phyloP scores from a whole-genome alignment of 1,140 invertebrate species.

The Dendrolimus punctatus region DNA sequence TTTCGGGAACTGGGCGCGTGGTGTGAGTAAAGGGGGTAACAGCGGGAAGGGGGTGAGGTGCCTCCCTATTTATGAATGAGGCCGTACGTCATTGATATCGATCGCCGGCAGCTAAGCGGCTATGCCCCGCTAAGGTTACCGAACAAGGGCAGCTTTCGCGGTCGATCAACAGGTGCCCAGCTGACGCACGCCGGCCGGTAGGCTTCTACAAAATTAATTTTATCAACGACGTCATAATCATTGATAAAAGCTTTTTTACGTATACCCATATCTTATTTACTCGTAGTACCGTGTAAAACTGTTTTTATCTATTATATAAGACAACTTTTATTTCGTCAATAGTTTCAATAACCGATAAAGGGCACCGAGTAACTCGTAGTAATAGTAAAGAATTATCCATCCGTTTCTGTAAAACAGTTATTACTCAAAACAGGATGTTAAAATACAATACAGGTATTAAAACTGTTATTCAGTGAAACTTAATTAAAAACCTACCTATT shows the following conservation, averaged over 20 bases:
- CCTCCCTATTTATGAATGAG: conserved; percentile 62
- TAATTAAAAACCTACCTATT: too few relatives aligned
- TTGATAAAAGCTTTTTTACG: neutral
- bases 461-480: too few relatives aligned
- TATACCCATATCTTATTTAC: neutral
- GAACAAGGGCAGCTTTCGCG: conserved; percentile 47
- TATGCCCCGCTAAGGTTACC: conserved; percentile 35
- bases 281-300: neutral
- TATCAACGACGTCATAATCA: conserved; percentile 44
- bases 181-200: conserved; percentile 43
- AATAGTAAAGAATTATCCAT: too few relatives aligned
- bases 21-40: conserved; percentile 20
- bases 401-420: too few relatives aligned
- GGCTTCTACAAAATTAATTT: conserved; percentile 34
- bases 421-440: too few relatives aligned
- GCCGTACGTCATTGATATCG: conserved; percentile 64
- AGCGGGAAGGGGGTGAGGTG: conserved; percentile 13
- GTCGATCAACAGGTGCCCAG: conserved; percentile 53
- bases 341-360: too few relatives aligned
- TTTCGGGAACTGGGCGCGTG: conserved; percentile 22
- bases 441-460: too few relatives aligned
- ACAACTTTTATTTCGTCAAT: too few relatives aligned
- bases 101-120: conserved; percentile 26
- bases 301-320: too few relatives aligned
- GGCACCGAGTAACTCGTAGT: too few relatives aligned